Base-by-base conservation (phyloP, 2,797 vertebrate species). In the Sternotherus odoratus region DNA sequence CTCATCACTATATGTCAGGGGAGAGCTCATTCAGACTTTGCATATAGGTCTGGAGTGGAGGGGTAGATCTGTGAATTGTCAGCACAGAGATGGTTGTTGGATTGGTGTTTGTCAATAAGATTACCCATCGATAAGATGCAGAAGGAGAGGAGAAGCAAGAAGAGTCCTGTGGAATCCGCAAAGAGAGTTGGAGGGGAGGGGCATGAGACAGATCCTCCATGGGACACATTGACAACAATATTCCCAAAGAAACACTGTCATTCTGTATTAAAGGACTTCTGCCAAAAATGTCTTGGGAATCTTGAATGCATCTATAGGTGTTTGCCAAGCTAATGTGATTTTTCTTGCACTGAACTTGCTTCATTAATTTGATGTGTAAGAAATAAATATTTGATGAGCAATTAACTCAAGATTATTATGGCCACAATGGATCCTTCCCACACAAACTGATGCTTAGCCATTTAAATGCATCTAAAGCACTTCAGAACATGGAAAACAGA, bases 381-480 rank as follows among this genome's bases (percentile, higher is more conserved):
- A 97, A 98, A 97, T 97, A 97, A 98, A 98, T 98, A 97, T 97
- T 98, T 97, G 92, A 97, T 94, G 79, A 92, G 94, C 93, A 98
- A 95, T 98, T 98, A 97, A 96, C 82, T 93, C 90, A 74, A 96
- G 89, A 96, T 95, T 94, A 97, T 95, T 93, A 92, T 83, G 66
- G 51, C 91, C 79, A 24, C 82, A 81, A 90, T 96, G 93, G 84
- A 96, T 85, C 54, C 95, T 95, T 90, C 95, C 80, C 82, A 81
- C 10, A 78, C 77, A 96, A 97, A 95, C 91, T 97, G 94, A 95
- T 95, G 94, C 82, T 95, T 11, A 1, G 12, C 50, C 28, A 39
- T 92, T 93, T 63, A 74, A 15, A 48, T 87, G 48, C 79, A 75
- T 86, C 60, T 87, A 95, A 94, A 91, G 39, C 56, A 77, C 75